Conservation (phyloP, 2,113 vertebrate species). For the Xiphorhynchus elegans region DNA sequence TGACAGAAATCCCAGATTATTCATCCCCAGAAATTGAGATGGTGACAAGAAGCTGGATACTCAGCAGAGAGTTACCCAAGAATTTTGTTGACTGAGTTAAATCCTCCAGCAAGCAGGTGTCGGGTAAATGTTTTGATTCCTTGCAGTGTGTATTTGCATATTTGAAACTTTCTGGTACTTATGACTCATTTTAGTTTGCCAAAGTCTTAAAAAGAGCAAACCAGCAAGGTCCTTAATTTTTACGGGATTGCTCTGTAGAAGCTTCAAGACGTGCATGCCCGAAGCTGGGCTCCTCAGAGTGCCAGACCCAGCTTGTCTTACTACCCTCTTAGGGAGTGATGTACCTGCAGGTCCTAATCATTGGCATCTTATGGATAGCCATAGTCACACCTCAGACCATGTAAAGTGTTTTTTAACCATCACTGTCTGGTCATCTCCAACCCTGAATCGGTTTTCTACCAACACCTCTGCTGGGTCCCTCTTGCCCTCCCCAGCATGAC, state of each 20-base stretch:
- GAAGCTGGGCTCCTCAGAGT: accelerated
- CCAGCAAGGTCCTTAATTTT: neutral
- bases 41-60: conserved; percentile 49
- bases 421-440: accelerated
- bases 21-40: conserved; percentile 42
- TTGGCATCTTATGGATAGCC: neutral
- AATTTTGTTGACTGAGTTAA: conserved; percentile 60
- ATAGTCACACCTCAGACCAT: neutral
- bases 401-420: neutral
- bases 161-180: conserved; percentile 41
- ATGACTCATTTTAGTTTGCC: conserved; percentile 14
- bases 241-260: neutral
- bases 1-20: conserved; percentile 66
- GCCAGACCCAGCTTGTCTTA: neutral
- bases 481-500: neutral
- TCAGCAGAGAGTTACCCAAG: conserved; percentile 23
- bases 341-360: neutral
- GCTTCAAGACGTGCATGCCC: neutral
- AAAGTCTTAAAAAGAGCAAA: conserved; percentile 26
- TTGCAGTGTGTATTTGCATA: conserved; percentile 50
- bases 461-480: neutral
- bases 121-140: conserved; percentile 66
- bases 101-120: conserved; percentile 60
- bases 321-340: neutral
- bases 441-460: neutral